Base-by-base conservation (phyloP, 2,888 invertebrate genomes). In the Spatulosminthurus flaviceps region DNA sequence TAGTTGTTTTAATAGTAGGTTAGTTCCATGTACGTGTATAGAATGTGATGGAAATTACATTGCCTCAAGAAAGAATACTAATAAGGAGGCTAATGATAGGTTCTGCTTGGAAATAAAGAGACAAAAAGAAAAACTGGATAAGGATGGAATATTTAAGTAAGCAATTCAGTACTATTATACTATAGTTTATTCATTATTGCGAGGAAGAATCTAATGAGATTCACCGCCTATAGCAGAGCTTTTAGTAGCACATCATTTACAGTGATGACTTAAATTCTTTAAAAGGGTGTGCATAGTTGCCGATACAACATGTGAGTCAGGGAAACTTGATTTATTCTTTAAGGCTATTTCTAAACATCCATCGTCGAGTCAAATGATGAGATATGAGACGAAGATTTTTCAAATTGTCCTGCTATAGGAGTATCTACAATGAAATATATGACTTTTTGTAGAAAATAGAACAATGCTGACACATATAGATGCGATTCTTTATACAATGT, bases 191-290 rank as follows among this genome's bases (percentile, higher is more conserved):
- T n/a, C n/a, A n/a, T 34, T 34, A 9, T 34, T 73, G 60, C 43
- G 43, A 51, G 60, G 72, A 60, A 73, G 51, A 73, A 73, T 22
- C 28, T 60, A 73, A 73, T 71, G 71, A 42, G 71, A 9, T 71
- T 42, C 71, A 69, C 29, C 34, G 34, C 34, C 34, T 34, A 34
- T 9, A 34, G n/a, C n/a, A n/a, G n/a, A n/a, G 34, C 34, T 34
- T 34, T 34, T 34, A 34, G 34, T n/a, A n/a, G n/a, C n/a, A n/a
- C n/a, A n/a, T n/a, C 34, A 34, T 34, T 34, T 34, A 4, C 34
- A 34, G 5, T 34, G 34, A 9, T 34, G 34, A 34, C n/a, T n/a
- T 34, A 9, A 34, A 34, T 34, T 34, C 34, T n/a, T n/a, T n/a
- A 34, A 34, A 34, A 34, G 34, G 34, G 34, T 7, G n/a, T n/a